phyloP scores from a whole-genome alignment of 2,797 vertebrate genomes.

The Distichodus sexfasciatus region DNA sequence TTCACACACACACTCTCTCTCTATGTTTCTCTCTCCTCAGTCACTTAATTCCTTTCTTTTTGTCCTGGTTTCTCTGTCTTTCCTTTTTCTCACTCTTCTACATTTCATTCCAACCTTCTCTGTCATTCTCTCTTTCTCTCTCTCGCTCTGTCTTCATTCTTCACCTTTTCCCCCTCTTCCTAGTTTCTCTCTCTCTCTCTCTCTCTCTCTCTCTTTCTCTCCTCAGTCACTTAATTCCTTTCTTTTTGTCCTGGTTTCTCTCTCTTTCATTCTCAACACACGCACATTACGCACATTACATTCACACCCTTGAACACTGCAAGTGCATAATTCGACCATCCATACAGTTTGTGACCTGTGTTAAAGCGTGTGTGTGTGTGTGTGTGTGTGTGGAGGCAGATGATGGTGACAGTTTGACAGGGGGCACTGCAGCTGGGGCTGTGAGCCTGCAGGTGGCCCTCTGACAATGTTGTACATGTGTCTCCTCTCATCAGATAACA shows the following conservation, averaged over 20 bases:
- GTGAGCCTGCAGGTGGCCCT: constrained; percentile 42
- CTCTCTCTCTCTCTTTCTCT: too few species aligned
- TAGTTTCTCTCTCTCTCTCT: too few species aligned
- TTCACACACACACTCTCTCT: not conserved
- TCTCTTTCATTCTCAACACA: not conserved
- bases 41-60: too few species aligned
- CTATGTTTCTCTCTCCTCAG: not conserved
- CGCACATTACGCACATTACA: not conserved
- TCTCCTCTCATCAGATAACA: constrained; percentile 41
- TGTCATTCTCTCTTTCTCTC: not conserved
- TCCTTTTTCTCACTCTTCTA: not conserved
- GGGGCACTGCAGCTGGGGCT: constrained; percentile 11
- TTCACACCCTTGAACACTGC: not conserved
- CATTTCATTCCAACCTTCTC: not conserved
- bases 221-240: not conserved
- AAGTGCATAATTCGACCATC: not conserved
- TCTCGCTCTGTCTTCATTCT: not conserved
- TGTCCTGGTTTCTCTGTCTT: not conserved
- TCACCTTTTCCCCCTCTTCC: too few species aligned
- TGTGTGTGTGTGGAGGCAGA: not conserved
- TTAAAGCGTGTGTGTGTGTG: constrained; percentile 7
- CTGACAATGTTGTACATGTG: constrained; percentile 34
- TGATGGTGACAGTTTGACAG: constrained; percentile 30
- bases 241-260: not conserved
- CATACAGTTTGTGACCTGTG: not conserved